A percentile compares a stretch with the other conserved stretches of the same genome.
Conservation (phyloP, 1,140 invertebrate species). For the Meloidogyne floridensis region DNA sequence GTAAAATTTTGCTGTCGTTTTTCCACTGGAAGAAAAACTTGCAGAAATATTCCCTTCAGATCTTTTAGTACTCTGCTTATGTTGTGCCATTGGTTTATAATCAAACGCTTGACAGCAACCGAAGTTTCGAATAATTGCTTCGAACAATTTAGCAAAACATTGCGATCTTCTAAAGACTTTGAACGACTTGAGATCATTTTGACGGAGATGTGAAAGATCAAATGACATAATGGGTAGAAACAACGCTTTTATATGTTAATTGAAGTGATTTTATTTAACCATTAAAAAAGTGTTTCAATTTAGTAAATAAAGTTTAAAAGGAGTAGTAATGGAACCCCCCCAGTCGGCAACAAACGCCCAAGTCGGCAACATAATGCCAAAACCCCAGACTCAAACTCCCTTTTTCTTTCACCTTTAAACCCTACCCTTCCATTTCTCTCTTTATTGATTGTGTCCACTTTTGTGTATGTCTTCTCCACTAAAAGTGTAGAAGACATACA, state of each 20-base stretch:
- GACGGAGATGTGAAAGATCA: background rate
- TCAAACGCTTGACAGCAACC: background rate
- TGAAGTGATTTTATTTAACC: background rate
- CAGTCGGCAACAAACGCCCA: too few relatives aligned
- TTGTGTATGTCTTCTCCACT: too few relatives aligned
- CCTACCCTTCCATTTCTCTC: too few relatives aligned
- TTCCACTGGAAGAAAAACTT: background rate
- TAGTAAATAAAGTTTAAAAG: too few relatives aligned
- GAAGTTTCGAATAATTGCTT: background rate
- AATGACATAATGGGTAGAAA: background rate
- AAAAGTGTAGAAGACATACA: too few relatives aligned
- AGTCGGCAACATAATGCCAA: too few relatives aligned
- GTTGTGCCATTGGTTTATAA: background rate
- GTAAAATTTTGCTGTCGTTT: background rate
- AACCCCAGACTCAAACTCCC: too few relatives aligned
- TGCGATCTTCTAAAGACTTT: background rate
- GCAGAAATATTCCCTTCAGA: background rate
- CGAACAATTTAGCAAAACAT: background rate
- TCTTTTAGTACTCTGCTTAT: background rate
- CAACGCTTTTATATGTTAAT: background rate
- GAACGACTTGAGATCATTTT: background rate
- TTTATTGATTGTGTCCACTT: too few relatives aligned
- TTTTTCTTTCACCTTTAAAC: too few relatives aligned
- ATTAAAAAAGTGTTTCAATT: too few relatives aligned
- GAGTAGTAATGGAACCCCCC: too few relatives aligned